Conservation (phyloP, 2,113 vertebrate genomes). For the Lethenteron camtschaticum region DNA sequence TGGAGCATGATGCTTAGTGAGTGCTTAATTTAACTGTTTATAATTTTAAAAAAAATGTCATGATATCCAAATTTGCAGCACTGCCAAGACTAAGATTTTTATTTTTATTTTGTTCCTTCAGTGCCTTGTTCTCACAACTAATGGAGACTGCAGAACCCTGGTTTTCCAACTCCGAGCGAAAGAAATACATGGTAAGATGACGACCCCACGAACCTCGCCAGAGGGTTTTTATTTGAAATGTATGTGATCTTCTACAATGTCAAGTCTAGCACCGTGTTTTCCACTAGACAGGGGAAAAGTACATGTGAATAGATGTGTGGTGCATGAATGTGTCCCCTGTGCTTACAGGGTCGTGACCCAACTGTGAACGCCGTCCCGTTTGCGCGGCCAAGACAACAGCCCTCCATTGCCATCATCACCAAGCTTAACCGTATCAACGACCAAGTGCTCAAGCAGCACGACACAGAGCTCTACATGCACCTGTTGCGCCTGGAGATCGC, state of each 20-base stretch:
- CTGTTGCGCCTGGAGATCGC: slow-evolving; percentile 88
- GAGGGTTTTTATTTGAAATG: no score
- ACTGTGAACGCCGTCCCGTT: slow-evolving; percentile 75
- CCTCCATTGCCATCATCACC: slow-evolving; percentile 82
- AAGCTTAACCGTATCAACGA: slow-evolving; percentile 98
- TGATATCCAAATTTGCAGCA: no score
- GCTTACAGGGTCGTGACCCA: slow-evolving; percentile 57
- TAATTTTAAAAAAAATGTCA: no score
- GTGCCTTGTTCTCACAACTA: slow-evolving; percentile 39
- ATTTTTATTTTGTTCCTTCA: slow-evolving; percentile 12
- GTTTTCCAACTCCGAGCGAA: slow-evolving; percentile 47
- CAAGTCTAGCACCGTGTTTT: no score
- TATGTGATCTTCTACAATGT: no score
- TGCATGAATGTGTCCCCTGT: no score
- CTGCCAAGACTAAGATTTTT: no score
- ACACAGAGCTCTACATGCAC: slow-evolving; percentile 86
- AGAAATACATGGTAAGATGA: slow-evolving; percentile 34
- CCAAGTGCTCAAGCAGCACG: slow-evolving; percentile 80
- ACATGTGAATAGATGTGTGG: no score
- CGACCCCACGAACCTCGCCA: no score
- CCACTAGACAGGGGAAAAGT: no score
- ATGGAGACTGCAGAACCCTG: slow-evolving; percentile 49
- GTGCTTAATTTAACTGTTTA: no score
- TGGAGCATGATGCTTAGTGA: no score
- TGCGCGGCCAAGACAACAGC: slow-evolving; percentile 72